Conservation (phyloP, 2,888 invertebrate species). For the Drepana falcataria region DNA sequence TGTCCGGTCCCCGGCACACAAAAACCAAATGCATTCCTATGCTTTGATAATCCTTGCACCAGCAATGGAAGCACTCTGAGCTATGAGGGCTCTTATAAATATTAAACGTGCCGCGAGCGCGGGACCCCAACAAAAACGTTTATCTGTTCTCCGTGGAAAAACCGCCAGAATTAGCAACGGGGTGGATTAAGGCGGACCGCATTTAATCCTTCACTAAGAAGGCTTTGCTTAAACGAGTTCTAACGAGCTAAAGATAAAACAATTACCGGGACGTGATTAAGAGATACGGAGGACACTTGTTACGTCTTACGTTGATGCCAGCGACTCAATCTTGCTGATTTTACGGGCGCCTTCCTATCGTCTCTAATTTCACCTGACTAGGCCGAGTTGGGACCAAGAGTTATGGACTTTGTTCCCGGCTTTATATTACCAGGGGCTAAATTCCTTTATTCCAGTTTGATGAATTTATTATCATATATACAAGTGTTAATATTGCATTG, state of each 20-base stretch:
- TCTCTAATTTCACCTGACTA: conserved; percentile 9
- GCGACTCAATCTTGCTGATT: conserved; percentile 33
- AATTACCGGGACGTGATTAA: conserved; percentile 77
- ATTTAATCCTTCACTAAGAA: conserved; percentile 79
- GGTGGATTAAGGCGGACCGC: conserved; percentile 76
- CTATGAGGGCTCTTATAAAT: conserved; percentile 71
- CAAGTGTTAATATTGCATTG: too few species aligned
- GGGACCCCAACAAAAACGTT: conserved; percentile 73
- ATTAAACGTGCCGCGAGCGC: conserved; percentile 59
- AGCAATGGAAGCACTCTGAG: conserved; percentile 55
- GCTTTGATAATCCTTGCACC: conserved; percentile 60
- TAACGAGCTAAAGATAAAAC: conserved; percentile 79
- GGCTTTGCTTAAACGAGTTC: conserved; percentile 79
- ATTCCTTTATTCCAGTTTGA: too few species aligned
- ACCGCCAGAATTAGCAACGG: conserved; percentile 75
- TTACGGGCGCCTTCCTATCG: conserved; percentile 25
- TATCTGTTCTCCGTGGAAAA: conserved; percentile 75
- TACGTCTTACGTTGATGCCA: conserved; percentile 60
- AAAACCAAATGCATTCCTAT: conserved; percentile 56
- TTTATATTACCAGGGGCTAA: not conserved
- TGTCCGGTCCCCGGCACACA: conserved; percentile 41
- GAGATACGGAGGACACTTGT: conserved; percentile 77
- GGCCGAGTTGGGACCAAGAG: not conserved
- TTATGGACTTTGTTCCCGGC: not conserved
- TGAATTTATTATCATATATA: too few species aligned